These are phyloP conservation scores for Carassius auratus DNA, from an alignment of 2,113 vertebrate genomes.

Conservation along the genomic window DNA sequence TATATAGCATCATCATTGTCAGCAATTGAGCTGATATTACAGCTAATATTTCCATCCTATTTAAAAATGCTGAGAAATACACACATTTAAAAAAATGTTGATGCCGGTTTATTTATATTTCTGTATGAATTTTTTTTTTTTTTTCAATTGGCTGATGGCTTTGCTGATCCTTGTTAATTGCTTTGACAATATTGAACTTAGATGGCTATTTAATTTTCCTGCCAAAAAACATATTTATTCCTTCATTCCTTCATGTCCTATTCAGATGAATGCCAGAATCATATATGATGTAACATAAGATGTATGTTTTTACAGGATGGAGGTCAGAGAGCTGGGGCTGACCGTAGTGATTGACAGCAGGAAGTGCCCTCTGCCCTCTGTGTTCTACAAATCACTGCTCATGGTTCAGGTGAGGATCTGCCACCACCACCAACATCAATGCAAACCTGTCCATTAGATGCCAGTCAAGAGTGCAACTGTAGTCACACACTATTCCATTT, in stretches of 20 bases:
- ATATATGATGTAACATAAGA: not conserved
- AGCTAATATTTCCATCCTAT: not conserved
- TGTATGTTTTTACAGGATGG: conserved; percentile 70
- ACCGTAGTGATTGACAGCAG: conserved; percentile 85
- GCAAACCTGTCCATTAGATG: not conserved
- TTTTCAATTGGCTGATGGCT: not conserved
- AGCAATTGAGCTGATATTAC: too few relatives aligned
- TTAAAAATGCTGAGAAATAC: not conserved
- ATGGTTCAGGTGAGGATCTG: conserved; percentile 84
- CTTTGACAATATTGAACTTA: not conserved
- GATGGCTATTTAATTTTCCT: not conserved
- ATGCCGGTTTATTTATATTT: not conserved
- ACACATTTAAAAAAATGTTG: not conserved
- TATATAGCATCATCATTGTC: not conserved
- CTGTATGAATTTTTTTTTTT: not conserved
- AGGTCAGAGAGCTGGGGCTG: conserved; percentile 77
- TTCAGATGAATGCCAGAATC: too few relatives aligned
- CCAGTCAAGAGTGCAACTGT: not conserved
- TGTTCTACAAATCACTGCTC: conserved; percentile 81
- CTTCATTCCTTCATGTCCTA: too few relatives aligned
- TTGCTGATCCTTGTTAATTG: too few relatives aligned
- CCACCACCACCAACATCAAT: not conserved
- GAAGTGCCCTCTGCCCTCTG: conserved; percentile 70
- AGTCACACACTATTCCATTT: not conserved
- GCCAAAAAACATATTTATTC: too few relatives aligned